Evolutionary conservation across 1,140 invertebrate genomes (phyloP).

Genomic region (Gerris buenoi): DNA sequence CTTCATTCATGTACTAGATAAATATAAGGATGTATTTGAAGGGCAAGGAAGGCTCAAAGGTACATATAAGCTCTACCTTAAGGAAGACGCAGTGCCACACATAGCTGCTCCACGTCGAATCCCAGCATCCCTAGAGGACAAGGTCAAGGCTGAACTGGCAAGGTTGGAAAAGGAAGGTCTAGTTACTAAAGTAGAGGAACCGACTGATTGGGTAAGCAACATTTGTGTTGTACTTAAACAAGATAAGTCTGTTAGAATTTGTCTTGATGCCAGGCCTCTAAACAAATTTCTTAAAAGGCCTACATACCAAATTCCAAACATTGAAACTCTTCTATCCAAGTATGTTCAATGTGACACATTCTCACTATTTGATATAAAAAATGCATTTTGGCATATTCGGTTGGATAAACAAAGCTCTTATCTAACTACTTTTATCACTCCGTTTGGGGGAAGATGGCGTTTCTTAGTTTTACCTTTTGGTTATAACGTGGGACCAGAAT

Average conservation of each 20-base stretch:
- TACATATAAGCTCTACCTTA: not conserved
- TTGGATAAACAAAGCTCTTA: not conserved
- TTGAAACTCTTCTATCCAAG: not conserved
- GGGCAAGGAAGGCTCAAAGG: not conserved
- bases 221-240: not conserved
- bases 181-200: not conserved
- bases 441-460: not conserved
- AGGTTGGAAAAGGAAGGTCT: not conserved
- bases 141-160: not conserved
- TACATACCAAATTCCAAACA: not conserved
- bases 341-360: not conserved
- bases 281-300: not conserved
- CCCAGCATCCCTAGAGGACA: not conserved
- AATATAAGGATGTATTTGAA: too few species aligned
- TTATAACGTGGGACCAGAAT: not conserved
- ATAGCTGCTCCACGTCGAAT: not conserved
- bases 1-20: too few species aligned
- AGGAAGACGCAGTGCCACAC: not conserved
- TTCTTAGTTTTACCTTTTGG: not conserved
- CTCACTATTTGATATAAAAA: not conserved
- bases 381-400: not conserved
- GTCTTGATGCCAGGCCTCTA: not conserved
- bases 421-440: not conserved
- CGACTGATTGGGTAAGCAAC: not conserved
- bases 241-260: not conserved